phyloP scores from a whole-genome alignment of 2,113 vertebrate species.

The Microcebus ravelobensis region DNA sequence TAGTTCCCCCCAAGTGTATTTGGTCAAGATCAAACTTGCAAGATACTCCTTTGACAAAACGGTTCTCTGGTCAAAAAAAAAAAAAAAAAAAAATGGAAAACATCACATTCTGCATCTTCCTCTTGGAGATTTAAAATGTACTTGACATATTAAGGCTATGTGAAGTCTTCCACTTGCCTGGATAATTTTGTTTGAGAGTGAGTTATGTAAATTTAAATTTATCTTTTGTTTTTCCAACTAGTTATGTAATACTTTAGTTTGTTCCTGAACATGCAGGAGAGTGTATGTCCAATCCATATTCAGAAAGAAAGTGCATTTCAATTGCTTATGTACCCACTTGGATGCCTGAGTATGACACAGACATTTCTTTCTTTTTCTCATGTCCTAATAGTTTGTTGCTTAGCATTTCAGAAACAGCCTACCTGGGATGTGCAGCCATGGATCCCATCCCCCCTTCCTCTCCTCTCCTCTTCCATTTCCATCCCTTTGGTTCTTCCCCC shows the following conservation, averaged over 20 bases:
- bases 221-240: neutral
- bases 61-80: neutral
- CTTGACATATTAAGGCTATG: neutral
- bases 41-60: neutral
- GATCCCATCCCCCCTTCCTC: neutral
- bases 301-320: neutral
- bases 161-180: neutral
- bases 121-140: neutral
- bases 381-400: neutral
- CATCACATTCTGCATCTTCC: neutral
- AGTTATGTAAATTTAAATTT: neutral
- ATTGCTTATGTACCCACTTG: neutral
- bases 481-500: neutral
- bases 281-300: neutral
- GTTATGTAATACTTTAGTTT: neutral
- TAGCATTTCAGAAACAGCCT: neutral
- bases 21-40: neutral
- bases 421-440: neutral
- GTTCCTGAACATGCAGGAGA: neutral
- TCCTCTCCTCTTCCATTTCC: neutral
- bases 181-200: neutral
- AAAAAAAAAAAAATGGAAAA: neutral
- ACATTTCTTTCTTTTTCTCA: neutral
- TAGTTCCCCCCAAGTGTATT: neutral
- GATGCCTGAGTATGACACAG: neutral